Conservation (phyloP, 1,140 invertebrate species). For the Hyphantria cunea region DNA sequence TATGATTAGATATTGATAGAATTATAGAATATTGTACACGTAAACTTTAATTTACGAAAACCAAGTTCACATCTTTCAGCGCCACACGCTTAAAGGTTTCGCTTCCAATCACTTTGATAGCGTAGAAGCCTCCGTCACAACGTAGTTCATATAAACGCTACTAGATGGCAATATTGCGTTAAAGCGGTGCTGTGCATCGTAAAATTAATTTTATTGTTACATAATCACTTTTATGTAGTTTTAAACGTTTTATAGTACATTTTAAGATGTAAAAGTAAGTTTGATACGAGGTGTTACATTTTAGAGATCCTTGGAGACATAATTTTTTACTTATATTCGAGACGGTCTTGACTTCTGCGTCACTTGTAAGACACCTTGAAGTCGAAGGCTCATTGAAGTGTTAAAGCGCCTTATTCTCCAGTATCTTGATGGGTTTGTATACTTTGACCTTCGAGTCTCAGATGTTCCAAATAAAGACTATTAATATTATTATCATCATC, state of each 20-base stretch:
- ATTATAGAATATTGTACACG: too few species aligned
- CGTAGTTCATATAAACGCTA: slow-evolving; percentile 46
- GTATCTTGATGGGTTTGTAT: too few species aligned
- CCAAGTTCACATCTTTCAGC: slow-evolving; percentile 18
- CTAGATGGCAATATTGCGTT: slow-evolving; percentile 59
- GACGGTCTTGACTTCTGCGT: not conserved
- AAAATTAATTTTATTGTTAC: slow-evolving; percentile 26
- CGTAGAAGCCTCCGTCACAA: slow-evolving; percentile 60
- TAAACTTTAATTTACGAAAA: too few species aligned
- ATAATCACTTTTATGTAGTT: slow-evolving; percentile 20
- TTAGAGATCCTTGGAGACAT: not conserved
- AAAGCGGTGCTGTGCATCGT: slow-evolving; percentile 19
- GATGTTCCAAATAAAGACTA: too few species aligned
- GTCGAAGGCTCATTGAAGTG: too few species aligned
- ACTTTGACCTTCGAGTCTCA: too few species aligned
- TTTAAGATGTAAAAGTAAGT: not conserved
- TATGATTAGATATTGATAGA: too few species aligned
- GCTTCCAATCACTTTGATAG: slow-evolving; percentile 42
- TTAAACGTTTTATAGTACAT: slow-evolving; percentile 14
- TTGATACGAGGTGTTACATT: not conserved
- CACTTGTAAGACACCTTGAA: too few species aligned
- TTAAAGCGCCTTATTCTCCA: too few species aligned
- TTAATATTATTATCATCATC: too few species aligned
- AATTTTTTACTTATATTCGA: too few species aligned
- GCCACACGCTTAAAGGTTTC: slow-evolving; percentile 39